A percentile compares a stretch with the other conserved stretches of the same genome.
phyloP scores from a whole-genome alignment of 1,140 invertebrate genomes.

The Chelonus insularis region DNA sequence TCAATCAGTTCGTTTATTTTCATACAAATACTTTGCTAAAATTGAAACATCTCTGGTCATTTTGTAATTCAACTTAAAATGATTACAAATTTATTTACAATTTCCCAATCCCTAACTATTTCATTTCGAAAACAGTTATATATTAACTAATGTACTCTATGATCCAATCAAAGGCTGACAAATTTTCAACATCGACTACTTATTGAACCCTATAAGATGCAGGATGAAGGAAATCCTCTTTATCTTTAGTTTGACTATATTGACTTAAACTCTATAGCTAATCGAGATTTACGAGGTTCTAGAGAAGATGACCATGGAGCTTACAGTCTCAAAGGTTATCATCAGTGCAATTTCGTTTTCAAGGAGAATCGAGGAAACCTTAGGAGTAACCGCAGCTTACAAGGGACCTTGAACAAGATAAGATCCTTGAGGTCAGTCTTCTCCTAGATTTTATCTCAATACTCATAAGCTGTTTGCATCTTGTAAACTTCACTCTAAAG shows the following conservation, averaged over 20 bases:
- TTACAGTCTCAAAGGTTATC: background rate
- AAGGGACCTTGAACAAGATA: background rate
- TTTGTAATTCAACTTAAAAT: too few relatives aligned
- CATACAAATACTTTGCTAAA: too few relatives aligned
- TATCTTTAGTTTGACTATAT: background rate
- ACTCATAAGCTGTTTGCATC: slow-evolving; percentile 7
- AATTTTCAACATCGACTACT: too few relatives aligned
- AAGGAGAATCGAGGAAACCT: background rate
- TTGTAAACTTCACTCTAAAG: background rate
- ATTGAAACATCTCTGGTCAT: too few relatives aligned
- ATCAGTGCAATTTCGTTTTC: background rate
- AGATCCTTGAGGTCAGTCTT: slow-evolving; percentile 2
- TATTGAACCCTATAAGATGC: too few relatives aligned
- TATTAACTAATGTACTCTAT: too few relatives aligned
- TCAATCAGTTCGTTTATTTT: too few relatives aligned
- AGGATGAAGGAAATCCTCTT: slow-evolving; percentile 5
- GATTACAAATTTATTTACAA: too few relatives aligned
- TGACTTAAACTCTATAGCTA: slow-evolving; percentile 11
- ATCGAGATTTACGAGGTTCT: slow-evolving; percentile 12
- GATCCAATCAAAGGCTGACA: too few relatives aligned
- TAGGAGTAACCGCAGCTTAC: slow-evolving; percentile 3
- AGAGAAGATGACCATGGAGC: background rate
- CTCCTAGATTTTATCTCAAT: slow-evolving; percentile 1
- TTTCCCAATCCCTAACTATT: too few relatives aligned
- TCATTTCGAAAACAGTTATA: too few relatives aligned